Evolutionary conservation across 2,113 vertebrate species (phyloP), one percentile per base, ranked within the genome.

Genomic region (Spermophilus dauricus): DNA sequence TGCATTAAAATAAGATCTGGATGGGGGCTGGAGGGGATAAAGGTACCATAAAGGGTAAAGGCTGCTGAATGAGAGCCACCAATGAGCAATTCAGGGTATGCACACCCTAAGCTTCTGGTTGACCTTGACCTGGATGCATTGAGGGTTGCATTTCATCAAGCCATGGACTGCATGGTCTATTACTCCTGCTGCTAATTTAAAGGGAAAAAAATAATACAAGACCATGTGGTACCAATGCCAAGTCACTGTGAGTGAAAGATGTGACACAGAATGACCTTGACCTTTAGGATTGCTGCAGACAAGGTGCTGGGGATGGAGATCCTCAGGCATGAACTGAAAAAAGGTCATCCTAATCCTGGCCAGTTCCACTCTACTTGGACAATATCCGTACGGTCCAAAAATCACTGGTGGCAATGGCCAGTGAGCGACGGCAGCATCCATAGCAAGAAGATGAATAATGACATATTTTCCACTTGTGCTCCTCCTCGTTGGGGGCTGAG

Each of bases 381-480:
- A 1, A 39, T 12, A 0, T 91, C 67, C 69, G 45, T 2, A 0
- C 94, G 30, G 3, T 8, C n/a, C 63, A 0, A 0, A 91, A 87
- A 72, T 61, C 81, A 11, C 12, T 0, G 0, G 73, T 0, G 2
- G 77, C 81, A 6, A 18, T 0, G 69, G 95, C 95, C 95, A n/a
- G 18, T 86, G 87, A n/a, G 87, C 0, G 4, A 4, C 26, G 53
- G 42, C 77, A 56, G 85, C 90, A 48, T 96, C 88, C 18, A 0
- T 67, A 96, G 69, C 91, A 90, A 94, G 85, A 56, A 97, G 98
- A 98, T 96, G 89, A 97, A 96, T 97, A 98, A 98, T 98, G 96
- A 92, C 5, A 4, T 0, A 70, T 96, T 96, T 98, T 93, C 97
- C 93, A 90, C 92, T 97, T 7, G 0, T 67, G 89, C 86, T 95